A percentile compares a stretch with the other conserved stretches of the same genome.
phyloP scores from a whole-genome alignment of 1,140 invertebrate genomes.

The Drosophila kohkoa region DNA sequence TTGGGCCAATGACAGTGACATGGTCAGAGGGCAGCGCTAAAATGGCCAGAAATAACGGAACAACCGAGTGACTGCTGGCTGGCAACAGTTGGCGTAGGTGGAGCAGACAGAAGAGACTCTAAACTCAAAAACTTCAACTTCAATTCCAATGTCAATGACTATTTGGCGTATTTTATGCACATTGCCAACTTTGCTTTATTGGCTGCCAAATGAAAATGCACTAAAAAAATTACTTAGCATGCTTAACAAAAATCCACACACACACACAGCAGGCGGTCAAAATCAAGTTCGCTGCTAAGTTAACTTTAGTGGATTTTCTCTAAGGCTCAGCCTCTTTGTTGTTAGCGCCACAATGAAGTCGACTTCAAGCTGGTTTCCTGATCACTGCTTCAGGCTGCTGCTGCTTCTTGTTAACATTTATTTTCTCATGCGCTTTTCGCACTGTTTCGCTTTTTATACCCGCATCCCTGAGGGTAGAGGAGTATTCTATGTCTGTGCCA shows the following conservation, averaged over 20 bases:
- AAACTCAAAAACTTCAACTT: constrained; percentile 19
- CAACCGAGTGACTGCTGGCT: neutral
- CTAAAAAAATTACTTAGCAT: constrained; percentile 2
- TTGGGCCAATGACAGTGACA: constrained; percentile 76
- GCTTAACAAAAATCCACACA: neutral
- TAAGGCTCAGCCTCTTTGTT: constrained; percentile 32
- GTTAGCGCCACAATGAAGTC: constrained; percentile 37
- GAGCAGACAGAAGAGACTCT: constrained; percentile 1
- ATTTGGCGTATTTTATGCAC: constrained; percentile 51
- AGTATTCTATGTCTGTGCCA: too few species aligned
- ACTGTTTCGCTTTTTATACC: constrained; percentile 42
- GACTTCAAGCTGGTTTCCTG: constrained; percentile 12
- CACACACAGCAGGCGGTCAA: constrained; percentile 2
- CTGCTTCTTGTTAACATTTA: constrained; percentile 74
- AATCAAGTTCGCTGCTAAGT: constrained; percentile 22
- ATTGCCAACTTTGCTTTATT: constrained; percentile 60
- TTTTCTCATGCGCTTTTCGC: constrained; percentile 45
- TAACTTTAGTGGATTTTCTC: constrained; percentile 23
- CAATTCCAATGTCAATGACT: constrained; percentile 54
- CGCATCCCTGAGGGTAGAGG: too few species aligned
- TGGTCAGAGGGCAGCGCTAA: constrained; percentile 11
- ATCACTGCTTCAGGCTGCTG: neutral
- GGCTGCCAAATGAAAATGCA: constrained; percentile 53
- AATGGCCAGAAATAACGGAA: neutral
- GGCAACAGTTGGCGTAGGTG: neutral